These are phyloP conservation scores for Arrhopalites spinosus DNA, from an alignment of 2,888 invertebrate species.

Conservation along the genomic window DNA sequence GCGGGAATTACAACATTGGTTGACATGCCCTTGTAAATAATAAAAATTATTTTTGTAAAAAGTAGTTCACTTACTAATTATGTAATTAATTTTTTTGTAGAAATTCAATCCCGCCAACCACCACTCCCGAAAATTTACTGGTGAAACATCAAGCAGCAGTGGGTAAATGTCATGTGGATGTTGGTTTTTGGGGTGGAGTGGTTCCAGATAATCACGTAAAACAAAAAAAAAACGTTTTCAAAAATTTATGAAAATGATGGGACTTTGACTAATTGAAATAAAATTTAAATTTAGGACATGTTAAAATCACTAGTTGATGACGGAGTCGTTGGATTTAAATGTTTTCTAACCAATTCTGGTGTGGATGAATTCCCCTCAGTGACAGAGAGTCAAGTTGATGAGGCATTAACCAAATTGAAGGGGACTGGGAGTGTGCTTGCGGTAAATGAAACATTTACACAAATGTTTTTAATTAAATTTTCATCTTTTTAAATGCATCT, in stretches of 20 bases:
- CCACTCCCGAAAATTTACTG: constrained; percentile 67
- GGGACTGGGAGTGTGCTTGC: constrained; percentile 69
- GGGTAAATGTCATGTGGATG: constrained; percentile 68
- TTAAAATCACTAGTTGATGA: constrained; percentile 66
- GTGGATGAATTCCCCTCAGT: constrained; percentile 73
- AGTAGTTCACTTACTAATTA: too few species aligned
- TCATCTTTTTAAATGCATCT: neutral
- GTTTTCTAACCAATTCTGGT: constrained; percentile 72
- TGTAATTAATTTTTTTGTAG: too few species aligned
- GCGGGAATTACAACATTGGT: constrained; percentile 75
- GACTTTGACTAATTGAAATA: neutral
- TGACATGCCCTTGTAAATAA: constrained; percentile 71
- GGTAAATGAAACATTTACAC: constrained; percentile 60
- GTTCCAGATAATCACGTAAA: constrained; percentile 69
- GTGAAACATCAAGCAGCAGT: constrained; percentile 67
- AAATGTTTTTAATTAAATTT: too few species aligned
- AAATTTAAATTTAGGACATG: constrained; percentile 61
- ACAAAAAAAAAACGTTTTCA: constrained; percentile 18
- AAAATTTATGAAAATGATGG: neutral
- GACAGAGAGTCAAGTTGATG: constrained; percentile 64
- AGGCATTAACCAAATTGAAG: constrained; percentile 66
- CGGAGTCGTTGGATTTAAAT: constrained; percentile 76
- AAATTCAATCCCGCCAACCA: constrained; percentile 74
- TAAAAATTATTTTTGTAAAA: neutral
- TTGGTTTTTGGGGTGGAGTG: constrained; percentile 81